phyloP scores from a whole-genome alignment of 2,113 vertebrate species.

The Climacteris rufus region DNA sequence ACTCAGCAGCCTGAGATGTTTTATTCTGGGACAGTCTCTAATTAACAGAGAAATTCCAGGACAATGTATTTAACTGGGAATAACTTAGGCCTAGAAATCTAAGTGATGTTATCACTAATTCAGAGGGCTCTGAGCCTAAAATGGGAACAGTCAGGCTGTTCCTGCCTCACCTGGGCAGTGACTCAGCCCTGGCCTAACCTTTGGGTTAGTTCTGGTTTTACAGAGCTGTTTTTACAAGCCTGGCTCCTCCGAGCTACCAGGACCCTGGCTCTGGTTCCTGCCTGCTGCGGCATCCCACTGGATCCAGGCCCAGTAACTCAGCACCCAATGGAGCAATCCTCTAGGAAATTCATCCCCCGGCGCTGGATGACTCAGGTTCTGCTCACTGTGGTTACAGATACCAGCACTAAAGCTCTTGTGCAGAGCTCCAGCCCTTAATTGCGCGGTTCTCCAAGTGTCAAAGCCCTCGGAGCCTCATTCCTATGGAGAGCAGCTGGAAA shows the following conservation, averaged over 20 bases:
- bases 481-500: slow-evolving; percentile 44
- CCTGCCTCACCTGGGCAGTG: background rate
- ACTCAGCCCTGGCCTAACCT: background rate
- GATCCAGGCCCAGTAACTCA: background rate
- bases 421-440: background rate
- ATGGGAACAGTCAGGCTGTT: background rate
- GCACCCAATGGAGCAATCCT: background rate
- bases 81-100: background rate
- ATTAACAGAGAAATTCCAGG: background rate
- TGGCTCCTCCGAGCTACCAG: background rate
- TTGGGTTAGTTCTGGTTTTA: background rate
- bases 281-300: background rate
- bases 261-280: background rate
- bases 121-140: background rate
- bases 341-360: slow-evolving; percentile 24
- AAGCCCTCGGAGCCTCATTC: slow-evolving; percentile 18
- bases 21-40: background rate
- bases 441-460: background rate
- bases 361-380: background rate
- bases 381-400: background rate
- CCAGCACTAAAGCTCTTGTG: background rate
- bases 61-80: background rate
- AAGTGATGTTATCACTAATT: background rate
- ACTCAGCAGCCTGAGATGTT: background rate
- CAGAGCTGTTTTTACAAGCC: background rate